Percentiles rank a stretch among this genome's conserved stretches.
These are phyloP conservation scores for Emydocephalus ijimae DNA, from an alignment of 2,113 vertebrate genomes.

Conservation along the genomic window DNA sequence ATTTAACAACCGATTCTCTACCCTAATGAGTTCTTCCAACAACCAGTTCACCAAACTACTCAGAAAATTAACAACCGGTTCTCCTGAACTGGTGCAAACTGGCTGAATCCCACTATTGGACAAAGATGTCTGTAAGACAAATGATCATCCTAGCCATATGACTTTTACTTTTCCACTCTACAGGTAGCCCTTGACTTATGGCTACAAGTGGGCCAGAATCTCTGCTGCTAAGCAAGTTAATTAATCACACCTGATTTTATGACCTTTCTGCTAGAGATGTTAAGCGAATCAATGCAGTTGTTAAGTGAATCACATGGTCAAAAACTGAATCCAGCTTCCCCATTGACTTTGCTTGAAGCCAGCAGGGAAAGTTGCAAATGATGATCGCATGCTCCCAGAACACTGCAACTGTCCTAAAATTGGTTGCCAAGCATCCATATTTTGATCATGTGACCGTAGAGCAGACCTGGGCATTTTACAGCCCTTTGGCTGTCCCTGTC, in stretches of 20 bases:
- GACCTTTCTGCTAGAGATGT: not conserved
- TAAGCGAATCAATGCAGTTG: too few relatives aligned
- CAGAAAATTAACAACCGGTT: too few relatives aligned
- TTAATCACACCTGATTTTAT: not conserved
- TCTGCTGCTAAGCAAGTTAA: not conserved
- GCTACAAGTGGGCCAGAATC: not conserved
- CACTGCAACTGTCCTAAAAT: too few relatives aligned
- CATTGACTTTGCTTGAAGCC: not conserved
- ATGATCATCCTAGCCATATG: not conserved
- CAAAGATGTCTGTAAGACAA: not conserved
- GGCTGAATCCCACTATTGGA: too few relatives aligned
- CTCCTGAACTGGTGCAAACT: too few relatives aligned
- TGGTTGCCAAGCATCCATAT: too few relatives aligned
- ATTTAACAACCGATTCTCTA: too few relatives aligned
- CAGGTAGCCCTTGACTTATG: not conserved
- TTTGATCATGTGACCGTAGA: not conserved
- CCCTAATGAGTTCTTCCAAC: too few relatives aligned
- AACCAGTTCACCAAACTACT: too few relatives aligned
- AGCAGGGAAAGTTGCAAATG: too few relatives aligned
- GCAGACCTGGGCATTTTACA: not conserved
- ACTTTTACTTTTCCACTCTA: not conserved
- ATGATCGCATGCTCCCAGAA: too few relatives aligned
- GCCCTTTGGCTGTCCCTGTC: not conserved
- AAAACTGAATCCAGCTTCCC: not conserved
- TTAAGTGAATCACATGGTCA: not conserved